Percentiles rank a stretch among this genome's conserved stretches.
Evolutionary conservation across 2,797 vertebrate genomes (phyloP).

Genomic region (Pagetopsis macropterus): DNA sequence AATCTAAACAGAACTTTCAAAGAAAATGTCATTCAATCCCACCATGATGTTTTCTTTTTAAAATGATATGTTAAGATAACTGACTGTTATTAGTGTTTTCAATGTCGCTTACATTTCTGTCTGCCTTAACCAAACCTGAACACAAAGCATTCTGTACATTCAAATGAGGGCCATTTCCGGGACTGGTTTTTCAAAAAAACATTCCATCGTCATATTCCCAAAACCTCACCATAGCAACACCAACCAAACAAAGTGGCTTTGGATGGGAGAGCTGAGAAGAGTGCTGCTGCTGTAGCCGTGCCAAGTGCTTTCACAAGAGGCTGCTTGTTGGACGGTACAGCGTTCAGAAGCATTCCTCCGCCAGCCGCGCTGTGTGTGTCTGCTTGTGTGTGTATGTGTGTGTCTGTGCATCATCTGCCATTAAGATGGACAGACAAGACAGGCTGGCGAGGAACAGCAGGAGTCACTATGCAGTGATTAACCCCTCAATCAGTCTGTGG

Average conservation of each 20-base stretch:
- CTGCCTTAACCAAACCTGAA: background rate
- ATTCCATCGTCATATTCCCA: constrained; percentile 55
- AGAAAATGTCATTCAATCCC: background rate
- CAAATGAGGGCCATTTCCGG: constrained; percentile 6
- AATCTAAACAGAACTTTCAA: background rate
- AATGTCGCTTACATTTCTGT: constrained; percentile 7
- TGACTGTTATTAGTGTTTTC: background rate
- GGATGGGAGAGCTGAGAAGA: constrained; percentile 45
- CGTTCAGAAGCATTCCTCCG: constrained; percentile 52
- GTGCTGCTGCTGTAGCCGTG: constrained; percentile 23
- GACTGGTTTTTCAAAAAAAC: constrained; percentile 33
- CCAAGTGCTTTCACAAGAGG: constrained; percentile 56
- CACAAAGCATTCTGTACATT: constrained; percentile 38
- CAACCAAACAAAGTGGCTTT: constrained; percentile 68
- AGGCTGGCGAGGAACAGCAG: constrained; percentile 44
- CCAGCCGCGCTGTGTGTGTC: constrained; percentile 44
- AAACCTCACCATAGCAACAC: constrained; percentile 51
- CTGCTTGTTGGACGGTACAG: constrained; percentile 27
- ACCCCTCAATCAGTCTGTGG: constrained; percentile 56
- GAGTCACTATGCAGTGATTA: constrained; percentile 67
- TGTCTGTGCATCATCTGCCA: constrained; percentile 56
- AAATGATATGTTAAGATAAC: background rate
- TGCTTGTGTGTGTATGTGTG: constrained; percentile 23
- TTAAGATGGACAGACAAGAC: constrained; percentile 63
- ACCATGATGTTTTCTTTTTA: background rate